Conservation (phyloP, 2,113 vertebrate genomes). For the Petrocephalus zakoni region DNA sequence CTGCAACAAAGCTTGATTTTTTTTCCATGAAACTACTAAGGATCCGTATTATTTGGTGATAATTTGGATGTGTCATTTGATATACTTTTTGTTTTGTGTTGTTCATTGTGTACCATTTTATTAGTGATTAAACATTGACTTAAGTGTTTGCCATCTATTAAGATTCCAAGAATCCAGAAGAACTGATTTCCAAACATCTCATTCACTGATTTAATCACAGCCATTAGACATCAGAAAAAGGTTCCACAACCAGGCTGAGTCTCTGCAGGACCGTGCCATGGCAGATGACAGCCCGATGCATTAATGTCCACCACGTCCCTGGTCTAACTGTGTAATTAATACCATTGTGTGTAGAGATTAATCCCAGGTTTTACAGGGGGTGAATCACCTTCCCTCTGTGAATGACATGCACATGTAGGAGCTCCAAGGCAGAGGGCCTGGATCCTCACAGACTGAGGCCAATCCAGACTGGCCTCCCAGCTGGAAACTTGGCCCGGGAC, state of each 20-base stretch:
- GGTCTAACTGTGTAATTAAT: neutral
- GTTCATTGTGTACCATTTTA: neutral
- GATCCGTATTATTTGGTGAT: neutral
- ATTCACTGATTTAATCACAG: constrained; percentile 4
- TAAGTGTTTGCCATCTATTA: neutral
- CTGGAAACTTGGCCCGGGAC: constrained; percentile 31
- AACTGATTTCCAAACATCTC: neutral
- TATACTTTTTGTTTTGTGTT: neutral
- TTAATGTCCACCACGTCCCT: neutral
- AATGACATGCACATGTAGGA: neutral
- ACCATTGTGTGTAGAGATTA: constrained; percentile 8
- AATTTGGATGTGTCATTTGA: neutral
- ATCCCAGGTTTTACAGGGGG: neutral
- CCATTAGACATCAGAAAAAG: neutral
- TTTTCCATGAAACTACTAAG: neutral
- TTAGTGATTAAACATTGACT: neutral
- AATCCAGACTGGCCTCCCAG: constrained; percentile 29
- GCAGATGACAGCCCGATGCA: neutral
- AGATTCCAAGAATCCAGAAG: neutral
- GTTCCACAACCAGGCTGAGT: neutral
- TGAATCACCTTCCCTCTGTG: neutral
- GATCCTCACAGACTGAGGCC: constrained; percentile 23
- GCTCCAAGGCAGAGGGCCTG: neutral
- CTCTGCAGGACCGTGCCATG: neutral
- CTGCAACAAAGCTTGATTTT: neutral